These are phyloP conservation scores for Camponotus vicinus DNA, from an alignment of 1,140 invertebrate species.

Conservation along the genomic window DNA sequence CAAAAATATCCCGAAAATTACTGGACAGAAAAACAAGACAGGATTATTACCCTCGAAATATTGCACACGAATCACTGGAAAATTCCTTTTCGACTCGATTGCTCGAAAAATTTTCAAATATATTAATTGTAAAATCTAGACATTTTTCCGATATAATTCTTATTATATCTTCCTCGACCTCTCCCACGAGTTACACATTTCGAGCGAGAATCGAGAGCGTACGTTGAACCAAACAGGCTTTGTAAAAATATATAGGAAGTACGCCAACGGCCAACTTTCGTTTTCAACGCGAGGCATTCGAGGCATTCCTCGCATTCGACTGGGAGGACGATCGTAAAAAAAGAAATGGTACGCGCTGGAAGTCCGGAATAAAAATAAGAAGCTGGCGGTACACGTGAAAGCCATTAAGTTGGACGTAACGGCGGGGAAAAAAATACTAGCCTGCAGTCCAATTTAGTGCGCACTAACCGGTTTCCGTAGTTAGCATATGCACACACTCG, in stretches of 20 bases:
- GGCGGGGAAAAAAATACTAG: conserved; percentile 39
- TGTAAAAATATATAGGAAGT: conserved; percentile 11
- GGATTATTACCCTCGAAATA: background rate
- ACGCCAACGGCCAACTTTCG: conserved; percentile 22
- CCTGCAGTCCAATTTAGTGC: conserved; percentile 65
- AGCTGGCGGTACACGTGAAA: conserved; percentile 45
- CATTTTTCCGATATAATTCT: background rate
- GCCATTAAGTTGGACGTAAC: conserved; percentile 55
- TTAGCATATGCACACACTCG: conserved; percentile 14
- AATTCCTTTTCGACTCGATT: background rate
- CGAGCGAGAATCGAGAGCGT: too few relatives aligned
- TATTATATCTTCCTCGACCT: background rate
- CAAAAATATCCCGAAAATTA: background rate
- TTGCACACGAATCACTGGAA: background rate
- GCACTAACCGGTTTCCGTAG: conserved; percentile 64
- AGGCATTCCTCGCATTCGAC: conserved; percentile 25
- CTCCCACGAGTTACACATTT: background rate
- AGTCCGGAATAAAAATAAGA: conserved; percentile 52
- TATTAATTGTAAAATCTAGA: too few relatives aligned
- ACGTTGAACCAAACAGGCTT: background rate
- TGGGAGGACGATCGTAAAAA: background rate
- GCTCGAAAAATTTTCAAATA: too few relatives aligned
- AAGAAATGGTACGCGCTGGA: conserved; percentile 37
- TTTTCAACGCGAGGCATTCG: conserved; percentile 29
- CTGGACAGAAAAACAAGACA: too few relatives aligned